Percentiles rank a stretch among this genome's conserved stretches.
phyloP scores from a whole-genome alignment of 2,888 invertebrate species.

The Agonopterix heracliana region DNA sequence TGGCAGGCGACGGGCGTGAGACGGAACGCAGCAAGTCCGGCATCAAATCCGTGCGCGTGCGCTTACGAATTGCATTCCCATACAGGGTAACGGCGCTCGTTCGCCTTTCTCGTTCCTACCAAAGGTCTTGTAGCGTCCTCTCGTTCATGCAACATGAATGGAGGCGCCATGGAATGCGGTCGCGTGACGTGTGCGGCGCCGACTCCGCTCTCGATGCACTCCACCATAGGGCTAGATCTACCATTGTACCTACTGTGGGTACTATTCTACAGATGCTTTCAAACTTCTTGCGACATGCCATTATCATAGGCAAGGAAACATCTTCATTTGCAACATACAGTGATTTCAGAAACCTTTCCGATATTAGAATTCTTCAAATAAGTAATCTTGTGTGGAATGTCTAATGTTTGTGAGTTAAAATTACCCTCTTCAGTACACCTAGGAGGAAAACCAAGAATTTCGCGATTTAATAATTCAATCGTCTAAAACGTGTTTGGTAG shows the following conservation, averaged over 20 bases:
- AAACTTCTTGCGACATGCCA: no score
- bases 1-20: constrained; percentile 34
- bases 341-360: no score
- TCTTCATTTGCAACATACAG: no score
- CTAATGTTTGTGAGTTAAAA: no score
- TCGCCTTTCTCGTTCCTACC: constrained; percentile 55
- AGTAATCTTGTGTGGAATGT: no score
- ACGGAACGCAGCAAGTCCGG: constrained; percentile 56
- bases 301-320: no score
- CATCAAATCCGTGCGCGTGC: constrained; percentile 60
- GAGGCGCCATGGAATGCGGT: constrained; percentile 77
- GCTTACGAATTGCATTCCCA: constrained; percentile 71
- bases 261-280: no score
- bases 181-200: constrained; percentile 78
- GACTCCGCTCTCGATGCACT: constrained; percentile 75
- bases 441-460: no score
- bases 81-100: constrained; percentile 65
- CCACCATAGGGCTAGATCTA: constrained; percentile 55
- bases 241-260: constrained; percentile 24
- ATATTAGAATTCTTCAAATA: no score
- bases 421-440: no score
- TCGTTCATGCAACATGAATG: constrained; percentile 68
- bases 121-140: constrained; percentile 47
- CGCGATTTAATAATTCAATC: no score
- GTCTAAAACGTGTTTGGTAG: no score